A percentile compares a stretch with the other conserved stretches of the same genome.
Evolutionary conservation across 2,888 invertebrate species (phyloP).

Genomic region (Antitype chi): DNA sequence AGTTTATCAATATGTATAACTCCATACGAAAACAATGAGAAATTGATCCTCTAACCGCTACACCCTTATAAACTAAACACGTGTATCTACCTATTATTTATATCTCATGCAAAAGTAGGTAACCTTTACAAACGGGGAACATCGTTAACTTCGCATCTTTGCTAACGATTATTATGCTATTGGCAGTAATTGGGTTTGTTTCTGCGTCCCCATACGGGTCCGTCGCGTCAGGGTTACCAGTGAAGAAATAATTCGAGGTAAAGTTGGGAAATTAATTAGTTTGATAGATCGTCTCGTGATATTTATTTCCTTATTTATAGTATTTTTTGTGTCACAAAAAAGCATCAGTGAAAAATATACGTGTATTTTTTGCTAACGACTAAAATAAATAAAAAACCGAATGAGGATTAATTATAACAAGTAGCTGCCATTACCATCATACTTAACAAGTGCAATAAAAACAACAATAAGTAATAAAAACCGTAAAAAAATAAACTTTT

Average conservation of each 20-base stretch:
- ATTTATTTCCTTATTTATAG: not conserved
- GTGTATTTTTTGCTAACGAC: slow-evolving; percentile 10
- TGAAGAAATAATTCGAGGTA: not conserved
- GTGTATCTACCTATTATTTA: slow-evolving; percentile 25
- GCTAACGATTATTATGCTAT: slow-evolving; percentile 68
- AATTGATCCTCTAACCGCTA: slow-evolving; percentile 49
- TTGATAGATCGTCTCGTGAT: not conserved
- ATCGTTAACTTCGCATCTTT: slow-evolving; percentile 74
- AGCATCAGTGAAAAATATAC: not conserved
- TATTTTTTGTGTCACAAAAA: not conserved
- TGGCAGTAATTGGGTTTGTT: slow-evolving; percentile 73
- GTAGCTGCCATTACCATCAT: slow-evolving; percentile 50
- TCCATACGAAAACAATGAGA: not conserved
- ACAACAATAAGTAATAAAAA: slow-evolving; percentile 33
- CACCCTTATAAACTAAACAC: slow-evolving; percentile 49
- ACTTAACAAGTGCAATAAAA: slow-evolving; percentile 63
- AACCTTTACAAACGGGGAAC: slow-evolving; percentile 68
- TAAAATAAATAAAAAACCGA: not conserved
- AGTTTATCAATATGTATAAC: not conserved
- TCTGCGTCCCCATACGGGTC: slow-evolving; percentile 21
- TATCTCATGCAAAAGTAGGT: slow-evolving; percentile 66
- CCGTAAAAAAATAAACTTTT: slow-evolving; percentile 49
- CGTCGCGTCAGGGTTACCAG: slow-evolving; percentile 44
- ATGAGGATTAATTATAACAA: slow-evolving; percentile 40
- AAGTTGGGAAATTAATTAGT: not conserved